phyloP scores from a whole-genome alignment of 2,888 invertebrate species.

The Eilema depressum region DNA sequence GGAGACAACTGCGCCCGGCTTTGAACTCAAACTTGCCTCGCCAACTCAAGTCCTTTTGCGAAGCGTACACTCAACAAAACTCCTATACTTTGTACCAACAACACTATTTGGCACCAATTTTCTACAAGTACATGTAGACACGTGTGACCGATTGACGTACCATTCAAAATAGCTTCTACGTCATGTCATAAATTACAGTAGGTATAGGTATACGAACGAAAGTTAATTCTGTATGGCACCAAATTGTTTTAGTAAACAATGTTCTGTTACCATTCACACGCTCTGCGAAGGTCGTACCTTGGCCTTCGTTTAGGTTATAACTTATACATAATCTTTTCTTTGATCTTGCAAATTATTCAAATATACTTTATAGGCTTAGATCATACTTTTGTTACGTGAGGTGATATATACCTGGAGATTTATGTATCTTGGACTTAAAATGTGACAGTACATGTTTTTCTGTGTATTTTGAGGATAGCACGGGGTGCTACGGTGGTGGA shows the following conservation, averaged over 20 bases:
- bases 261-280: background rate
- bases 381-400: background rate
- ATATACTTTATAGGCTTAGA: background rate
- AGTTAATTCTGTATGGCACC: background rate
- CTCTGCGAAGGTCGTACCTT: background rate
- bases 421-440: too few species aligned
- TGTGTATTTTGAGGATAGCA: too few species aligned
- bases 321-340: background rate
- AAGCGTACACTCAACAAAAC: slow-evolving; percentile 28
- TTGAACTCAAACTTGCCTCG: slow-evolving; percentile 19
- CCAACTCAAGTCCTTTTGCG: slow-evolving; percentile 40
- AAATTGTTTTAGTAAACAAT: background rate
- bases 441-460: too few species aligned
- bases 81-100: background rate
- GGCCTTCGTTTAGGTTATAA: background rate
- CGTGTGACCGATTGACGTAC: slow-evolving; percentile 34
- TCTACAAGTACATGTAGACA: slow-evolving; percentile 22
- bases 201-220: slow-evolving; percentile 1
- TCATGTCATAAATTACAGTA: background rate
- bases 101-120: slow-evolving; percentile 32
- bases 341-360: background rate
- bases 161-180: slow-evolving; percentile 5
- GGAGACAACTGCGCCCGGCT: slow-evolving; percentile 44
- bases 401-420: background rate
- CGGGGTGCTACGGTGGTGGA: too few species aligned